These are phyloP conservation scores for Chaunax sp. DNA, from an alignment of 2,797 vertebrate species.

Conservation along the genomic window DNA sequence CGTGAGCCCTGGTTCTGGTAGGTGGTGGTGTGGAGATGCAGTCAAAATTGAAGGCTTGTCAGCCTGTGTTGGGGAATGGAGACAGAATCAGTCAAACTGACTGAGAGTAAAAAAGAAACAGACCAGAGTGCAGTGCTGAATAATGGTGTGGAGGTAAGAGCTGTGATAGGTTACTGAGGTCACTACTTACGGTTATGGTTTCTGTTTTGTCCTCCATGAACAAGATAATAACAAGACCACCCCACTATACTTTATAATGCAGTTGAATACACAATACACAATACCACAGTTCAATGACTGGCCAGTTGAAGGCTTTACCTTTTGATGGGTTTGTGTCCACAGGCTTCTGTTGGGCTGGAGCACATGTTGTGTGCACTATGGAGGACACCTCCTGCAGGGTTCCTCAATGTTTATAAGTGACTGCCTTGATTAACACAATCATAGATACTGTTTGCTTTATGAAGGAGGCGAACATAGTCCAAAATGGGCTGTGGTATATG, in stretches of 20 bases:
- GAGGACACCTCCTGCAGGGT: not conserved
- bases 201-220: slow-evolving; percentile 8
- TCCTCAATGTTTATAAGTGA: too few relatives aligned
- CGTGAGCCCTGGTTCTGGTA: not conserved
- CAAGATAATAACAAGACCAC: slow-evolving; percentile 14
- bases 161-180: slow-evolving; percentile 18
- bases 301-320: too few relatives aligned
- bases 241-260: not conserved
- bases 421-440: not conserved
- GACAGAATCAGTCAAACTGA: slow-evolving; percentile 31
- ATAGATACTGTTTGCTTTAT: not conserved
- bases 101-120: slow-evolving; percentile 17
- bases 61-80: not conserved
- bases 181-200: slow-evolving; percentile 8
- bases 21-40: slow-evolving; percentile 2
- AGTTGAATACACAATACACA: not conserved
- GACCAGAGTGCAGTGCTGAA: slow-evolving; percentile 10
- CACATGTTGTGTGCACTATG: not conserved
- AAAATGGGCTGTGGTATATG: not conserved
- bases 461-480: not conserved
- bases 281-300: not conserved
- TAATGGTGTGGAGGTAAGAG: slow-evolving; percentile 20
- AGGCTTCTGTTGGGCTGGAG: not conserved
- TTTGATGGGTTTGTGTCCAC: not conserved
- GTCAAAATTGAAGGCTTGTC: slow-evolving; percentile 9